Evolutionary conservation across 2,113 vertebrate species (phyloP).

Genomic region (Leucoraja erinaceus): DNA sequence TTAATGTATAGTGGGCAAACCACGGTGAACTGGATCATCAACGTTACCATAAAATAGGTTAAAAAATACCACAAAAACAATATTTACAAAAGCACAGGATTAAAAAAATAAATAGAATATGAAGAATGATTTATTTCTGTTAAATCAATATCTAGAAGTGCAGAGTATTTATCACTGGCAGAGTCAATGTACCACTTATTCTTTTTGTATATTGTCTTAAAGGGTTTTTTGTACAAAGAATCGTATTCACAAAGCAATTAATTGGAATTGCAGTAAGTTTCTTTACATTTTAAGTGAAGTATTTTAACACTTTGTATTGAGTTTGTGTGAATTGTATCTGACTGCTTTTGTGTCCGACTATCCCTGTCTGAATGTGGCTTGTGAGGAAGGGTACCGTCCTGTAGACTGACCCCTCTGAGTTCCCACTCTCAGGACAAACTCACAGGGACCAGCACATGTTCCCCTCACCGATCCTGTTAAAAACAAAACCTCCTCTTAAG

Average conservation of each 20-base stretch:
- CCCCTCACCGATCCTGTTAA: background rate
- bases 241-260: conserved; percentile 33
- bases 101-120: conserved; percentile 16
- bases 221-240: conserved; percentile 36
- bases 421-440: background rate
- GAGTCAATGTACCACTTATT: conserved; percentile 28
- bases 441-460: background rate
- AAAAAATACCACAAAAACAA: background rate
- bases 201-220: conserved; percentile 36
- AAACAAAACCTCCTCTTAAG: background rate
- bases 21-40: background rate
- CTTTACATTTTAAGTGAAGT: conserved; percentile 38
- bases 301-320: conserved; percentile 37
- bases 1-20: background rate
- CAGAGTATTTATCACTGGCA: conserved; percentile 16
- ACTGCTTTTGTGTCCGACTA: background rate
- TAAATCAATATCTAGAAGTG: conserved; percentile 27
- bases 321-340: conserved; percentile 30
- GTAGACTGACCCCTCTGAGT: background rate
- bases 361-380: background rate
- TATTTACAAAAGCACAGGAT: conserved; percentile 32
- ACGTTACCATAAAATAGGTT: background rate
- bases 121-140: conserved; percentile 20
- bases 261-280: conserved; percentile 21
- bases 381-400: background rate